These are phyloP conservation scores for Oriolus oriolus DNA, from an alignment of 2,113 vertebrate species.

Conservation along the genomic window DNA sequence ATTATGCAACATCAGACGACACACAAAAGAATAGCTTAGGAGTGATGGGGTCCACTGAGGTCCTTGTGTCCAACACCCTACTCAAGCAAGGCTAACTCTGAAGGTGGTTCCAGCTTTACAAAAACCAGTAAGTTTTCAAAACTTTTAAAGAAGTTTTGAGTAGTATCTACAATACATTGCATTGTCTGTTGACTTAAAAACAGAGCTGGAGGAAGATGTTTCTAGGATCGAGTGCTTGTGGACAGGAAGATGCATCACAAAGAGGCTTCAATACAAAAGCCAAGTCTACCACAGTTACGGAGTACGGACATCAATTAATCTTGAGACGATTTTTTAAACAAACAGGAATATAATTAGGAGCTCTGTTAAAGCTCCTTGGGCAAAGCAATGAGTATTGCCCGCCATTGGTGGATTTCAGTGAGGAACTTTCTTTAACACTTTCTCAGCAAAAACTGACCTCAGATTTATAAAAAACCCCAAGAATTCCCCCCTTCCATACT, in stretches of 20 bases:
- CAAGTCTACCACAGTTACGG: not conserved
- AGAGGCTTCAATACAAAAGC: not conserved
- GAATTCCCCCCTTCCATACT: not conserved
- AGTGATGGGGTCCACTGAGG: not conserved
- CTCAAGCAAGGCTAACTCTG: not conserved
- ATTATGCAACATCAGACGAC: rapidly evolving
- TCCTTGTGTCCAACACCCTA: not conserved
- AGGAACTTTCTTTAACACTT: not conserved
- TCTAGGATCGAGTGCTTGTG: not conserved
- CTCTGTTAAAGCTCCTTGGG: not conserved
- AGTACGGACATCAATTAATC: not conserved
- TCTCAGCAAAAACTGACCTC: not conserved
- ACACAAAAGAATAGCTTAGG: not conserved
- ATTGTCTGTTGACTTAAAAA: not conserved
- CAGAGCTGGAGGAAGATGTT: not conserved
- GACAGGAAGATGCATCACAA: not conserved
- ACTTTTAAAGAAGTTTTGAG: not conserved
- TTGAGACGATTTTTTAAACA: not conserved
- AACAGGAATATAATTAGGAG: not conserved
- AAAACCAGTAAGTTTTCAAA: not conserved
- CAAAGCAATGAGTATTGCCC: not conserved
- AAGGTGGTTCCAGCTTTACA: not conserved
- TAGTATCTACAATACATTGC: not conserved
- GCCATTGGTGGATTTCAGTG: not conserved
- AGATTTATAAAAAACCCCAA: not conserved